A percentile compares a stretch with the other conserved stretches of the same genome.
These are phyloP conservation scores for Manis javanica DNA, from an alignment of 2,797 vertebrate species.

Conservation along the genomic window DNA sequence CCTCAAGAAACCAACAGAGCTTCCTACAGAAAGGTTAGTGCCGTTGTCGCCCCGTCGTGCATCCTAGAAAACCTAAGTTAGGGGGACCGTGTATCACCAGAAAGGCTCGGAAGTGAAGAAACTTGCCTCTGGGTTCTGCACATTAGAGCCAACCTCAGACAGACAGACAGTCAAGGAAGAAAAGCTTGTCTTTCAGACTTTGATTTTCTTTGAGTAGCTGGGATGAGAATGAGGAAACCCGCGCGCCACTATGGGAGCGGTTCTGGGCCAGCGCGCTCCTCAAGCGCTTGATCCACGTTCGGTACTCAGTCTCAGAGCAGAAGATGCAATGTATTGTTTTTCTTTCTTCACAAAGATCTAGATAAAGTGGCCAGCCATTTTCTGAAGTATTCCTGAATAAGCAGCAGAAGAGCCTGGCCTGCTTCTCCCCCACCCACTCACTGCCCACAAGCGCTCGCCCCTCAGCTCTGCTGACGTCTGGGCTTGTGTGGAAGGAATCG, in stretches of 20 bases:
- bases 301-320: not conserved
- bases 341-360: not conserved
- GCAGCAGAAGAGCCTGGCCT: not conserved
- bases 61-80: not conserved
- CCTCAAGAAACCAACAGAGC: not conserved
- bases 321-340: not conserved
- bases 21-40: not conserved
- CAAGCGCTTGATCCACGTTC: accelerated
- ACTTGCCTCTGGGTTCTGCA: not conserved
- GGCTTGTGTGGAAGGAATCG: no score
- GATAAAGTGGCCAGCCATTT: not conserved
- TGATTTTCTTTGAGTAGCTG: not conserved
- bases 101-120: not conserved
- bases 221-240: not conserved
- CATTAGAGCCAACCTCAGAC: no score
- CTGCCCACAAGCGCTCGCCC: no score
- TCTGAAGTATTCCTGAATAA: not conserved
- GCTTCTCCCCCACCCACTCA: not conserved
- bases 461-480: no score
- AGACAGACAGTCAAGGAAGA: not conserved
- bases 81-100: accelerated
- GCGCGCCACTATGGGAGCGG: not conserved
- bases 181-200: not conserved
- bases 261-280: no score
- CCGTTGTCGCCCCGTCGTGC: accelerated